phyloP scores from a whole-genome alignment of 2,113 vertebrate genomes.

The Leucoraja erinaceus region DNA sequence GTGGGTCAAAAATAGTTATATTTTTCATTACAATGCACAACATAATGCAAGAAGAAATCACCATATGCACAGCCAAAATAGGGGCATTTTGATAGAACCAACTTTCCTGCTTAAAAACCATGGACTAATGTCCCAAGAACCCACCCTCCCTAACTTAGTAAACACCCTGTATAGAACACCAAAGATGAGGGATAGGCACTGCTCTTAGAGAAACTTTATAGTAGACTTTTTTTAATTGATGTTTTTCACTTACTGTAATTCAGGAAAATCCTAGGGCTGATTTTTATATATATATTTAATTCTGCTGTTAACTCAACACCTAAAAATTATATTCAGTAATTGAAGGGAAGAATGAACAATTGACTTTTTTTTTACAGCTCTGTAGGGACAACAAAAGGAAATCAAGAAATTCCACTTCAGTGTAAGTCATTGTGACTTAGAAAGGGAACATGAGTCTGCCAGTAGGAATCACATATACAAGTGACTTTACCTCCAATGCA shows the following conservation, averaged over 20 bases:
- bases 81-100: conserved; percentile 58
- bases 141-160: conserved; percentile 53
- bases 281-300: conserved; percentile 47
- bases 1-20: conserved; percentile 54
- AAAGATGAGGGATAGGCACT: conserved; percentile 69
- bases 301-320: conserved; percentile 49
- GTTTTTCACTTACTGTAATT: conserved; percentile 55
- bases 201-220: conserved; percentile 53
- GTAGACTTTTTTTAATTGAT: conserved; percentile 57
- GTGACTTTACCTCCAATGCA: conserved; percentile 21
- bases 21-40: conserved; percentile 60
- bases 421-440: conserved; percentile 48
- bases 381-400: conserved; percentile 47
- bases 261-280: conserved; percentile 54
- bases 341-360: conserved; percentile 60
- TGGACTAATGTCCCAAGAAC: conserved; percentile 48
- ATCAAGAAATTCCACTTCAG: conserved; percentile 45
- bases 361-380: conserved; percentile 49
- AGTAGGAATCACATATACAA: conserved; percentile 13
- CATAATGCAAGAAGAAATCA: conserved; percentile 47
- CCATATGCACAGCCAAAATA: conserved; percentile 49
- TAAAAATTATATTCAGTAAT: conserved; percentile 54
- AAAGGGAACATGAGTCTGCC: conserved; percentile 51
- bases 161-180: conserved; percentile 64
- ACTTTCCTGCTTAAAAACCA: conserved; percentile 49